These are phyloP conservation scores for Lasioglossum villosulum DNA, from an alignment of 2,888 invertebrate genomes.

Conservation along the genomic window DNA sequence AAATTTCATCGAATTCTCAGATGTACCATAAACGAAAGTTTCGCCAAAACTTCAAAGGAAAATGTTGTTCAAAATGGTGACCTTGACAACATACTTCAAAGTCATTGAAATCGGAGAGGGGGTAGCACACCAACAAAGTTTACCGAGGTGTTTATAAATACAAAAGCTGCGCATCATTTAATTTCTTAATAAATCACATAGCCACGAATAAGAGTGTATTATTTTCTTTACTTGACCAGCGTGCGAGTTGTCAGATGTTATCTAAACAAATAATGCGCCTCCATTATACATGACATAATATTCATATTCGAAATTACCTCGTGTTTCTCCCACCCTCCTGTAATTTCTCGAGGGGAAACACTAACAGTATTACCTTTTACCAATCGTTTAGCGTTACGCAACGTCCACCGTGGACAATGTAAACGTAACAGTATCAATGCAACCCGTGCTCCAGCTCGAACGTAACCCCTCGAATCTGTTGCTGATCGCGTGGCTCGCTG, in stretches of 20 bases:
- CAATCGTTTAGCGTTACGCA: neutral
- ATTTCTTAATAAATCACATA: no score
- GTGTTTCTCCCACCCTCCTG: neutral
- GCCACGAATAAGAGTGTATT: neutral
- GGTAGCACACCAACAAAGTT: no score
- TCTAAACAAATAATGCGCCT: neutral
- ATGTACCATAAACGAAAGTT: no score
- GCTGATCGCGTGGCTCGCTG: slow-evolving; percentile 9
- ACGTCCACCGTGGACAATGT: neutral
- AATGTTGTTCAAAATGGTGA: no score
- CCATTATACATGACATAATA: neutral
- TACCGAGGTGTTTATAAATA: neutral
- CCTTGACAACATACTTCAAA: no score
- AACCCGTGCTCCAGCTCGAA: neutral
- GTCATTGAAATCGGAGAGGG: no score
- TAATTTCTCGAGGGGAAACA: slow-evolving; percentile 2
- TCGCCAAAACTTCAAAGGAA: no score
- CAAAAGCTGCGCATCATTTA: neutral
- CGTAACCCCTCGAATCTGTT: slow-evolving; percentile 1
- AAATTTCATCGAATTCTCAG: no score
- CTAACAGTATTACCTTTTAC: neutral
- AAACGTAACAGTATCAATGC: neutral
- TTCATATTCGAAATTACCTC: neutral
- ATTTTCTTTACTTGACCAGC: neutral
- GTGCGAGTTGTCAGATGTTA: no score